Evolutionary conservation across 2,797 vertebrate genomes (phyloP).

Genomic region (Chiroxiphia lanceolata): DNA sequence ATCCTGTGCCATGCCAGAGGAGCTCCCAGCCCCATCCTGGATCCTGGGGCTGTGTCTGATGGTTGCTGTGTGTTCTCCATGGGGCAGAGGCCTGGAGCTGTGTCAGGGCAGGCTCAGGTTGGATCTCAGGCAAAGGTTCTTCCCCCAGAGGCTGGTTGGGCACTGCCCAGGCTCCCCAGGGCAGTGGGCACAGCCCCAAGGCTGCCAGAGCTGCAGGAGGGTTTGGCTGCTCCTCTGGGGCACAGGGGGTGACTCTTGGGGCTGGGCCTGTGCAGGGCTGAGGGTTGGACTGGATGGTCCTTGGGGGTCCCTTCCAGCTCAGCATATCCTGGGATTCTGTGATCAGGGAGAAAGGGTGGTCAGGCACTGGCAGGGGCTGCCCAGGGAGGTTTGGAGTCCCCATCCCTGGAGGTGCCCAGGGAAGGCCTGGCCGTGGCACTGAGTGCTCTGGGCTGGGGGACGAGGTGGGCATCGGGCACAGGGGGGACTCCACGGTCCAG

Average conservation of each 20-base stretch:
- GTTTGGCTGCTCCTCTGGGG: background rate
- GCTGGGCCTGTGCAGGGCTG: background rate
- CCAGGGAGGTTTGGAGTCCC: background rate
- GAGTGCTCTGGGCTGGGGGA: background rate
- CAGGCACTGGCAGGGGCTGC: background rate
- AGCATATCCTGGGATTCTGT: background rate
- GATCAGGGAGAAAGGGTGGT: background rate
- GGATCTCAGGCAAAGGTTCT: background rate
- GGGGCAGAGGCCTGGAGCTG: too few relatives aligned
- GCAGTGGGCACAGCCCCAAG: too few relatives aligned
- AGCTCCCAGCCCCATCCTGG: too few relatives aligned
- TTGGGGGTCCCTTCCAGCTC: background rate
- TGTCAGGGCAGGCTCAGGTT: too few relatives aligned
- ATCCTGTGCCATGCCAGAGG: too few relatives aligned
- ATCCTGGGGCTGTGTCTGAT: too few relatives aligned
- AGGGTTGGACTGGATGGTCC: background rate
- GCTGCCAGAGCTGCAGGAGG: too few relatives aligned
- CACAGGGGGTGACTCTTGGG: background rate
- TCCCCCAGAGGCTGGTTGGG: background rate
- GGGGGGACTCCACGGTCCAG: rapidly evolving
- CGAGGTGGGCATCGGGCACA: rapidly evolving
- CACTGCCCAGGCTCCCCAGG: too few relatives aligned
- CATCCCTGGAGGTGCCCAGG: background rate
- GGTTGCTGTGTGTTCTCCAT: too few relatives aligned
- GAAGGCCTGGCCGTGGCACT: rapidly evolving